Conservation (phyloP, 2,797 vertebrate species). For the Petrocephalus sullivani region DNA sequence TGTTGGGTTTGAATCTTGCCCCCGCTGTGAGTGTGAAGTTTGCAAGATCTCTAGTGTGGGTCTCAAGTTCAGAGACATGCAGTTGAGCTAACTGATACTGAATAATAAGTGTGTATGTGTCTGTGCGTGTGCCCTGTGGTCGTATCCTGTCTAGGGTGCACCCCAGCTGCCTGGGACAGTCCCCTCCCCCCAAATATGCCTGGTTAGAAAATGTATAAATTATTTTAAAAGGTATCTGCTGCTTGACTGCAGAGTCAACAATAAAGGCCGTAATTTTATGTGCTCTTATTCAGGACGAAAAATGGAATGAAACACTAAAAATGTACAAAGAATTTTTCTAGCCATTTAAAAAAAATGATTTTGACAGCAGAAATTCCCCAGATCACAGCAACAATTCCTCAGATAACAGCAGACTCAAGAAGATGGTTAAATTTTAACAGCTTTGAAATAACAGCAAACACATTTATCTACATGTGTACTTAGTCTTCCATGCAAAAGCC, state of each 20-base stretch:
- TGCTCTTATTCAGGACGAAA: not conserved
- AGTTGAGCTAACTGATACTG: not conserved
- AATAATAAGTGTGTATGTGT: not conserved
- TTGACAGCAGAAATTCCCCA: not conserved
- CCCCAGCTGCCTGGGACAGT: too few species aligned
- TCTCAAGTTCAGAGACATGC: not conserved
- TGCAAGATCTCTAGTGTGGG: not conserved
- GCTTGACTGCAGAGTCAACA: not conserved
- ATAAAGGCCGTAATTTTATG: not conserved
- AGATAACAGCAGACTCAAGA: not conserved
- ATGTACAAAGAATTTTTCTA: not conserved
- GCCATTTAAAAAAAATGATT: not conserved
- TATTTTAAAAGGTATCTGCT: not conserved
- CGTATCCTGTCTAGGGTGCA: not conserved
- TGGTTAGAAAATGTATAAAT: not conserved
- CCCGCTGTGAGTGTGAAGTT: not conserved
- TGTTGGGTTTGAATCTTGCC: not conserved
- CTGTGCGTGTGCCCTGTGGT: not conserved
- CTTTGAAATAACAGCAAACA: constrained; percentile 19
- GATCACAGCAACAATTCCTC: not conserved
- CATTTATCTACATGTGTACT: constrained; percentile 13
- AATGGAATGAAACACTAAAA: not conserved
- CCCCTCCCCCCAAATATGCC: too few species aligned
- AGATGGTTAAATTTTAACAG: constrained; percentile 33
- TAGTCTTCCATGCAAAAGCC: constrained; percentile 19